These are phyloP conservation scores for Ferrisia virgata DNA, from an alignment of 2,888 invertebrate genomes.

Conservation along the genomic window DNA sequence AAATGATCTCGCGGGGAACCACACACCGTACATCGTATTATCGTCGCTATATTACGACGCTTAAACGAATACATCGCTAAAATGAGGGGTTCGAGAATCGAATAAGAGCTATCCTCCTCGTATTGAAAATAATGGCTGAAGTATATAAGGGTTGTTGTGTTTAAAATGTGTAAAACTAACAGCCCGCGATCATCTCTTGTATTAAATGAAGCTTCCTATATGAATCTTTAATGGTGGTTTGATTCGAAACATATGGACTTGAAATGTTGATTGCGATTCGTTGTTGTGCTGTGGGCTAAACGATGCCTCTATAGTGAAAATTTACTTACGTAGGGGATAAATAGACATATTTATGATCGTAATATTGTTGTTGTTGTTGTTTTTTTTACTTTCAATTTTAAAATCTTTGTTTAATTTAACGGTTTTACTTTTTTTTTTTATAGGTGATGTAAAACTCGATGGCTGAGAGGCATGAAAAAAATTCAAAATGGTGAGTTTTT, in stretches of 20 bases:
- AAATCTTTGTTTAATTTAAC: neutral
- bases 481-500: neutral
- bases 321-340: too few relatives aligned
- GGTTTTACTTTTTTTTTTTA: neutral
- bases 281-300: neutral
- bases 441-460: neutral
- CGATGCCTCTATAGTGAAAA: neutral
- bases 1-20: neutral
- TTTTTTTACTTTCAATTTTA: neutral
- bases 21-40: too few relatives aligned
- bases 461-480: neutral
- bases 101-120: neutral
- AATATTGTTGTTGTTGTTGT: neutral
- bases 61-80: constrained; percentile 42
- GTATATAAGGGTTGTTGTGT: constrained; percentile 6
- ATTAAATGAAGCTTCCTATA: neutral
- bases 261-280: constrained; percentile 12
- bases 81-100: neutral
- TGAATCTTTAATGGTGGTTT: constrained; percentile 38
- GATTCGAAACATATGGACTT: constrained; percentile 38
- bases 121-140: constrained; percentile 17
- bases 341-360: too few relatives aligned
- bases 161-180: constrained; percentile 30
- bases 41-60: constrained; percentile 13
- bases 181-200: constrained; percentile 25